phyloP scores from a whole-genome alignment of 2,888 invertebrate species.

The Odontothrips loti region DNA sequence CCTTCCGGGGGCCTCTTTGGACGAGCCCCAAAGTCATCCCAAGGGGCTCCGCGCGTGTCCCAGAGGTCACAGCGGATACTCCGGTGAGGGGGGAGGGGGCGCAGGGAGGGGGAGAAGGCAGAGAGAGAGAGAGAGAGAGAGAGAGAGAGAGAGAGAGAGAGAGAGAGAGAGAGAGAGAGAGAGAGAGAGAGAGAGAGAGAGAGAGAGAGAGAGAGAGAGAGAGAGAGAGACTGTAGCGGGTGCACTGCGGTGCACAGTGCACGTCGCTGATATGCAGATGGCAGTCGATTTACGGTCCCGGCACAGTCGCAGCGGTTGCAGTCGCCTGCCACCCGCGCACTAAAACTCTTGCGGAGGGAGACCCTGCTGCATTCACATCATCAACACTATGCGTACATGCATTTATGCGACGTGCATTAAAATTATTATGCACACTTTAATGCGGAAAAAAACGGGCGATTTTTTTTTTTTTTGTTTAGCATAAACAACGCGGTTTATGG shows the following conservation, averaged over 20 bases:
- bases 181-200: not conserved
- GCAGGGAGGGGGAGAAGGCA: not conserved
- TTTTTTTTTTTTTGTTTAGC: no score
- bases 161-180: conserved; percentile 1
- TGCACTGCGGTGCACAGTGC: not conserved
- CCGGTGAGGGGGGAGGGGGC: not conserved
- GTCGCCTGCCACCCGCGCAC: no score
- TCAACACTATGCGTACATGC: no score
- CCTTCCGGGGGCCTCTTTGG: not conserved
- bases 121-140: conserved; percentile 1
- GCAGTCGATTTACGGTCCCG: not conserved
- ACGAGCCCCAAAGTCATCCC: not conserved
- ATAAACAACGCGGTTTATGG: no score
- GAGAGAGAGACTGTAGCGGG: not conserved
- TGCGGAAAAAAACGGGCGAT: no score
- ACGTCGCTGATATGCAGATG: not conserved
- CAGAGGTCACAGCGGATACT: not conserved
- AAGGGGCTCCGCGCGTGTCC: not conserved
- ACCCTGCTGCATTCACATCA: no score
- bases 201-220: not conserved
- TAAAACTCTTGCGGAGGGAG: no score
- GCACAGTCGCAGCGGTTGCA: not conserved
- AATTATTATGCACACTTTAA: no score
- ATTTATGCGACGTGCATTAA: no score
- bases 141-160: not conserved